Conservation (phyloP, 1,140 invertebrate genomes). For the Cepaea nemoralis region DNA sequence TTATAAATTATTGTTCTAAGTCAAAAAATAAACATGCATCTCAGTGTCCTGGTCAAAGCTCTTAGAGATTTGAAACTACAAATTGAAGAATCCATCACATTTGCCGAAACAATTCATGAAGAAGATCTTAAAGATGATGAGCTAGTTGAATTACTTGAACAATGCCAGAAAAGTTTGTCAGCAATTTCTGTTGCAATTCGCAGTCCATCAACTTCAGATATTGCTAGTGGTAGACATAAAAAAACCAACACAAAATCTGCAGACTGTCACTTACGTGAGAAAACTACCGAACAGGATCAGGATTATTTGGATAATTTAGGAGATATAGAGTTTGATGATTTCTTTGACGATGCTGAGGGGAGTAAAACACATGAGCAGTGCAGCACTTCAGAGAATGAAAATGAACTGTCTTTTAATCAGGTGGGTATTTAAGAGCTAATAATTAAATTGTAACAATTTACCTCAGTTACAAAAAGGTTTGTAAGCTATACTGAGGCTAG, state of each 20-base stretch:
- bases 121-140: background rate
- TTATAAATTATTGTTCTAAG: too few relatives aligned
- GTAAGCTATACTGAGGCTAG: too few relatives aligned
- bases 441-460: too few relatives aligned
- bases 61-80: background rate
- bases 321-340: background rate
- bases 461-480: too few relatives aligned
- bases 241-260: background rate
- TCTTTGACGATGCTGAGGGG: background rate
- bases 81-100: background rate
- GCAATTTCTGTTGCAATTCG: background rate
- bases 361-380: background rate
- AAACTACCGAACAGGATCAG: background rate
- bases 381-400: background rate
- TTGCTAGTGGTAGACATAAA: background rate
- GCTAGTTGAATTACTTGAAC: background rate
- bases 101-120: background rate
- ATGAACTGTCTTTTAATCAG: background rate
- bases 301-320: background rate
- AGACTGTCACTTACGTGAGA: background rate
- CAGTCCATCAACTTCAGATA: background rate
- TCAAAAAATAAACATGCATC: constrained; percentile 7
- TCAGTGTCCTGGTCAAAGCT: background rate
- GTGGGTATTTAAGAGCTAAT: background rate
- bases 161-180: background rate